Evolutionary conservation across 2,797 vertebrate genomes (phyloP), one percentile per base, ranked within the genome.

Genomic region (Malacoctenus gilli): DNA sequence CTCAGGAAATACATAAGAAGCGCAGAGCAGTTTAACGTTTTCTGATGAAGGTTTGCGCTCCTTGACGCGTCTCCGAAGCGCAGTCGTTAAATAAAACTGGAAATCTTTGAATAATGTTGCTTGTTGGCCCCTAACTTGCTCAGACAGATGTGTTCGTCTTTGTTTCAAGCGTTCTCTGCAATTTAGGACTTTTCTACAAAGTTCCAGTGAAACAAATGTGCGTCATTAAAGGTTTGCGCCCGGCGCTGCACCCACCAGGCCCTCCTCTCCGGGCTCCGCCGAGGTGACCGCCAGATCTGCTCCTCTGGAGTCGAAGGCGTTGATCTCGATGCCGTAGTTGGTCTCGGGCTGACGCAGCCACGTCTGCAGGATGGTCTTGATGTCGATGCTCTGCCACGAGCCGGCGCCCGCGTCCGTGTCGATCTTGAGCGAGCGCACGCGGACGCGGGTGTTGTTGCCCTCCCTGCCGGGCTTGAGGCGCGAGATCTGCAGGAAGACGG

Each of bases 321-420:
- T 98, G 85, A 99, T 98, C 90, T 98, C 95, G 54, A 99, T 95
- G 68, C 95, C 94, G 85, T 95, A 94, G 91, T 95, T 98, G 84
- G 90, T 93, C 90, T 96, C 95, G 2, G 96, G 95, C 70, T 98
- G 95, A 84, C 94, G 94, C 83, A 99, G 92, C 96, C 96, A 98
- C 16, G 94, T 94, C 76, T 95, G 93, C 83, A 99, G 86, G 82
- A 98, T 92, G 72, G 95, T 95, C 91, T 99, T 99, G 88, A 98
- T 95, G 79, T 99, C 96, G 28, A 99, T 92, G 70, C 95, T 98
- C 83, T 99, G 96, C 97, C 97, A 99, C 74, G 96, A 96, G 55
- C 94, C 91, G 70, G 92, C 83, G 43, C 95, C 94, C 52, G 94
- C 90, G 48, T 92, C 94, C 39, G 95, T 89, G 80, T 97, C 93